These are phyloP conservation scores for Vanessa atalanta DNA, from an alignment of 1,140 invertebrate genomes.

Conservation along the genomic window DNA sequence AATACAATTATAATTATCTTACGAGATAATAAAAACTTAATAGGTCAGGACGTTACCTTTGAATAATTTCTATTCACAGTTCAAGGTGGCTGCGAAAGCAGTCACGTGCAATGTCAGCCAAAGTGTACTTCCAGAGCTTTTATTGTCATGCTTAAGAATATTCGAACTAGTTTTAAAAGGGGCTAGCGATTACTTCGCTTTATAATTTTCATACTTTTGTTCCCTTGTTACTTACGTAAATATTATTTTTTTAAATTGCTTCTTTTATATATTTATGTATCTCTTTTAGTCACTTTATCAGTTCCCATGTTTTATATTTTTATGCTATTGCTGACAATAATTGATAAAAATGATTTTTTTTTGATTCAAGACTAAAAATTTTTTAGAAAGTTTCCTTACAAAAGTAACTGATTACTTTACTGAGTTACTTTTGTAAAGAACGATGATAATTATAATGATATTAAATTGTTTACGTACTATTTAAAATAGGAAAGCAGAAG, in stretches of 20 bases:
- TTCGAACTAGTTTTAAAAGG: not conserved
- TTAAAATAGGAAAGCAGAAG: too few species aligned
- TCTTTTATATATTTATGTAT: not conserved
- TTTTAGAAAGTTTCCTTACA: too few species aligned
- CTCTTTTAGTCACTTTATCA: too few species aligned
- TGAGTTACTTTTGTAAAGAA: too few species aligned
- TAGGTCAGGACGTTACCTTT: not conserved
- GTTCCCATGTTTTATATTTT: too few species aligned
- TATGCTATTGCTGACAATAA: too few species aligned
- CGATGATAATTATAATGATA: too few species aligned
- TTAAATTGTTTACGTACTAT: too few species aligned
- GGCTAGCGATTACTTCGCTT: not conserved
- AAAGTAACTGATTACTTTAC: too few species aligned
- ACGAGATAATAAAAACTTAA: not conserved
- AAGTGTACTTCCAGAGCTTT: slow-evolving; percentile 5
- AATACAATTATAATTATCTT: not conserved
- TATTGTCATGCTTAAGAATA: slow-evolving; percentile 1
- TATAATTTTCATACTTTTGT: not conserved
- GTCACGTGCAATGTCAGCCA: not conserved
- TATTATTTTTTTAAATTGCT: not conserved
- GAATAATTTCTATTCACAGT: not conserved
- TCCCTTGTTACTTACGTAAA: not conserved
- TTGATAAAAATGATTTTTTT: too few species aligned
- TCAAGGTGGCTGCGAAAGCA: slow-evolving; percentile 4
- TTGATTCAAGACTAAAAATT: too few species aligned